Percentiles rank a stretch among this genome's conserved stretches.
phyloP scores from a whole-genome alignment of 2,797 vertebrate species.

The Phrynocephalus forsythii region DNA sequence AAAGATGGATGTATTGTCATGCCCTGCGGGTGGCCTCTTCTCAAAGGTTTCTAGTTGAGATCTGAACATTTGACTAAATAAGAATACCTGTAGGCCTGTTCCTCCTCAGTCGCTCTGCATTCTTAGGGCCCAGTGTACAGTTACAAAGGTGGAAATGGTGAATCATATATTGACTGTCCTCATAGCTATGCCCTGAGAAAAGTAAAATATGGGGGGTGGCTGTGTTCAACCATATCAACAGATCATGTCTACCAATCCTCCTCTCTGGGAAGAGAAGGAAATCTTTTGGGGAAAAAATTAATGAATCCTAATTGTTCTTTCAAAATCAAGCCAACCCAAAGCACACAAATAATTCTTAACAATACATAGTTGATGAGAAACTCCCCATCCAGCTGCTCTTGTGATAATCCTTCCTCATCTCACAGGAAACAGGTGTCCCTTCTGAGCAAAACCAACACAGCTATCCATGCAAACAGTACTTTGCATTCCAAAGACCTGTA shows the following conservation, averaged over 20 bases:
- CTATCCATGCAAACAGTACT: neutral
- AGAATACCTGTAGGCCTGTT: neutral
- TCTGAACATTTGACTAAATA: neutral
- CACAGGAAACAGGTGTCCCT: neutral
- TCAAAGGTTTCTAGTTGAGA: no score
- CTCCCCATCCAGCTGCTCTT: neutral
- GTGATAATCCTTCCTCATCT: neutral
- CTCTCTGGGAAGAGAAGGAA: neutral
- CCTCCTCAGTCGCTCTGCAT: neutral
- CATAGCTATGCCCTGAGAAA: neutral
- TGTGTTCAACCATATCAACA: neutral
- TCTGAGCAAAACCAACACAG: neutral
- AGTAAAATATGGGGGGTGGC: neutral
- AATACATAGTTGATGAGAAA: neutral
- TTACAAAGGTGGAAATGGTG: neutral
- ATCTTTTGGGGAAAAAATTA: neutral
- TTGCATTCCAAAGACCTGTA: neutral
- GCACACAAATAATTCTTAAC: neutral
- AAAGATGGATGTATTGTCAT: no score
- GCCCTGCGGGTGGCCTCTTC: no score
- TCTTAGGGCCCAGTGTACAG: neutral
- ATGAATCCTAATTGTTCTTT: neutral
- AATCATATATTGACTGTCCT: neutral
- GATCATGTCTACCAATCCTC: neutral
- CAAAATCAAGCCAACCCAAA: neutral